Conservation (phyloP, 2,113 vertebrate species). For the Tetraodon nigroviridis region DNA sequence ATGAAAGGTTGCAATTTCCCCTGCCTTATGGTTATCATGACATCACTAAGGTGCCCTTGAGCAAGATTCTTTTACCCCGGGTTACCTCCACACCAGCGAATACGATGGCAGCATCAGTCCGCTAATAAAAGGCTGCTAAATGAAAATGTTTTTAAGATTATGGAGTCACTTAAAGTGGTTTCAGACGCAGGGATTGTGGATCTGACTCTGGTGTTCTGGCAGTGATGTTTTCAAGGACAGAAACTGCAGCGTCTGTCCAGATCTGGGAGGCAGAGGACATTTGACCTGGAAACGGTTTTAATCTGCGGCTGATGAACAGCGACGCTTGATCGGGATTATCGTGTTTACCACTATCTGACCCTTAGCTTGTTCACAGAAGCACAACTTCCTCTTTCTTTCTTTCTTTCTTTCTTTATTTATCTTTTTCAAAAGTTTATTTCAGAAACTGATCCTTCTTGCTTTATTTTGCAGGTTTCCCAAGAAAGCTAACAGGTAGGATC, state of each 20-base stretch:
- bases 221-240: conserved; percentile 7
- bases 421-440: not conserved
- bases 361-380: conserved; percentile 5
- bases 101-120: too few relatives aligned
- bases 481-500: conserved; percentile 92
- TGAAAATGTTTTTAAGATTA: too few relatives aligned
- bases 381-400: conserved; percentile 2
- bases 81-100: too few relatives aligned
- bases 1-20: not conserved
- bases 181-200: too few relatives aligned
- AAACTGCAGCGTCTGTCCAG: conserved; percentile 14
- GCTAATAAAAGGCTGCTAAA: too few relatives aligned
- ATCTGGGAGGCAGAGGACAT: conserved; percentile 40
- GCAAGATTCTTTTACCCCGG: not conserved
- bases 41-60: not conserved
- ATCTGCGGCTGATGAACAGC: conserved; percentile 58
- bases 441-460: conserved; percentile 6
- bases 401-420: conserved; percentile 11
- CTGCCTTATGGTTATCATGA: not conserved
- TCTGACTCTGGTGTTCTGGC: conserved; percentile 20
- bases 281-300: conserved; percentile 69
- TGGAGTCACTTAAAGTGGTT: too few relatives aligned
- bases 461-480: conserved; percentile 89
- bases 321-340: conserved; percentile 64
- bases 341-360: conserved; percentile 49